Conservation (phyloP, 1,140 invertebrate genomes). For the Drosophila takahashii region DNA sequence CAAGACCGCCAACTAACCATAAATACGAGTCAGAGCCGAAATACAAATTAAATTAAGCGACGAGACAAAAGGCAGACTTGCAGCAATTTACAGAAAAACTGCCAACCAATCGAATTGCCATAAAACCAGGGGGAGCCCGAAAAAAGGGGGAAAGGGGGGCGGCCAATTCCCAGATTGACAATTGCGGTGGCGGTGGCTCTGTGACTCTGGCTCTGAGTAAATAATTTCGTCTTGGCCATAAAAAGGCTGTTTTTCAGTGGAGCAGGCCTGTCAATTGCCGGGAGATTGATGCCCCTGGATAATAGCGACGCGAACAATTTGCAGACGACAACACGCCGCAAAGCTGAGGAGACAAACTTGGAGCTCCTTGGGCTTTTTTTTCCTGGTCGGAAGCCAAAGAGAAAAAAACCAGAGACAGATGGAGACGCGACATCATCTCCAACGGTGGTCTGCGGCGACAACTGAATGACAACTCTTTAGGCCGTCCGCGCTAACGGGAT, state of each 20-base stretch:
- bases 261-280: constrained; percentile 67
- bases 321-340: constrained; percentile 76
- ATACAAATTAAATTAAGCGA: constrained; percentile 77
- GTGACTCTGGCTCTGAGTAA: constrained; percentile 59
- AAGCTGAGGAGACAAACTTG: constrained; percentile 32
- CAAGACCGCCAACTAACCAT: constrained; percentile 71
- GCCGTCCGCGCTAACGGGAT: constrained; percentile 46
- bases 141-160: not conserved
- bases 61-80: constrained; percentile 60
- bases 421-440: constrained; percentile 35
- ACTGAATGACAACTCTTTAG: constrained; percentile 80
- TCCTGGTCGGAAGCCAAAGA: not conserved
- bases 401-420: constrained; percentile 7
- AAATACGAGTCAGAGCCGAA: constrained; percentile 55
- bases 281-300: constrained; percentile 82
- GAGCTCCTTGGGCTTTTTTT: constrained; percentile 14
- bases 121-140: constrained; percentile 45
- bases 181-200: constrained; percentile 55
- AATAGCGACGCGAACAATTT: constrained; percentile 83
- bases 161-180: constrained; percentile 79
- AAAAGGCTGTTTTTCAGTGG: constrained; percentile 51
- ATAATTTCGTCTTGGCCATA: constrained; percentile 80
- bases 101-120: constrained; percentile 79
- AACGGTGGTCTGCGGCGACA: constrained; percentile 71
- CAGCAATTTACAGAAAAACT: constrained; percentile 73